Evolutionary conservation across 2,113 vertebrate species (phyloP).

Genomic region (Puma concolor): DNA sequence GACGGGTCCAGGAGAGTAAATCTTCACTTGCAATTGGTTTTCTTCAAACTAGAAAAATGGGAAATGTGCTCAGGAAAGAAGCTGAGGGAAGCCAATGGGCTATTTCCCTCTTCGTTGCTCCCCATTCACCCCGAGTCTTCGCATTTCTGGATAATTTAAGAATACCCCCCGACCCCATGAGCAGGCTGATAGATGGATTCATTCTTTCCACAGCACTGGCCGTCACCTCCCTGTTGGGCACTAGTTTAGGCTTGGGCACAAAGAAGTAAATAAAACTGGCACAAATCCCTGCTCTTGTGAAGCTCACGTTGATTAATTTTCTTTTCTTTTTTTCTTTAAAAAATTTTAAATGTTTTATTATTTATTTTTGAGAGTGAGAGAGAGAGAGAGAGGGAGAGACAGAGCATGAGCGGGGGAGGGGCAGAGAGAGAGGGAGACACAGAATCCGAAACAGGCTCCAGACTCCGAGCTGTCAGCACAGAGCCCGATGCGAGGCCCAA

Average conservation of each 20-base stretch:
- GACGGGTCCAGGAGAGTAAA: not conserved
- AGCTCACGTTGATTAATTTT: not conserved
- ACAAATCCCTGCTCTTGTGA: not conserved
- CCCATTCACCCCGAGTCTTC: not conserved
- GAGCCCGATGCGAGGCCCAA: too few relatives aligned
- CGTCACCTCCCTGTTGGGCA: rapidly evolving
- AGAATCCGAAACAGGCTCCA: too few relatives aligned
- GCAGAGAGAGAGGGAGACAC: too few relatives aligned
- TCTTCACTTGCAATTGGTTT: not conserved
- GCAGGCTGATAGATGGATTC: not conserved
- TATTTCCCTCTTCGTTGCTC: not conserved
- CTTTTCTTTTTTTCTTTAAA: not conserved
- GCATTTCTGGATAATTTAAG: not conserved
- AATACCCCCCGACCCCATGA: not conserved
- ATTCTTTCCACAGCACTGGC: not conserved
- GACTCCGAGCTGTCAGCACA: too few relatives aligned
- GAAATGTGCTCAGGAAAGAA: not conserved
- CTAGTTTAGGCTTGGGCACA: not conserved
- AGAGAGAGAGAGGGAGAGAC: too few relatives aligned
- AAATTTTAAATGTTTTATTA: too few relatives aligned
- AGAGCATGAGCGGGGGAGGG: too few relatives aligned
- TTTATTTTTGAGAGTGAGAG: too few relatives aligned
- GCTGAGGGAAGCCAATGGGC: not conserved
- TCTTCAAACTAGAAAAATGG: not conserved
- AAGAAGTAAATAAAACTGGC: not conserved